Evolutionary conservation across 2,888 invertebrate genomes (phyloP).

Genomic region (Cylloceria caligata): DNA sequence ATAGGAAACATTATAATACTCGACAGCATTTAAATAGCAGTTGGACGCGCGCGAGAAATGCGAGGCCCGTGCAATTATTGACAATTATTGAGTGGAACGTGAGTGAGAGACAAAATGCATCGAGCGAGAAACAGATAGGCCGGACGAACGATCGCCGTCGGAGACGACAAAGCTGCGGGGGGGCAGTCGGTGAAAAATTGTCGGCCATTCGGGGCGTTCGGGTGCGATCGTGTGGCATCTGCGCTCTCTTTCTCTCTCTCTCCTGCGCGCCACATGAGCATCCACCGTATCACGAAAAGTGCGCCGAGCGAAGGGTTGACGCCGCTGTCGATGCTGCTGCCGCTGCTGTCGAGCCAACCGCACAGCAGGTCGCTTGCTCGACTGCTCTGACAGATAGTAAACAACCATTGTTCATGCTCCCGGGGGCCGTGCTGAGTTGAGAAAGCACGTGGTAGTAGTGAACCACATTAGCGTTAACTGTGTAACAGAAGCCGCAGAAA

Average conservation of each 20-base stretch:
- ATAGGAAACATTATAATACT: not conserved
- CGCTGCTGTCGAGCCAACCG: constrained; percentile 34
- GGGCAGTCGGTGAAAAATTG: constrained; percentile 66
- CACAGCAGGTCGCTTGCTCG: constrained; percentile 13
- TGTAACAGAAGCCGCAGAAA: constrained; percentile 10
- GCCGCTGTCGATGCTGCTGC: constrained; percentile 2
- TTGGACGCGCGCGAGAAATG: not conserved
- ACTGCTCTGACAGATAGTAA: constrained; percentile 78
- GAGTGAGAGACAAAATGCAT: constrained; percentile 3
- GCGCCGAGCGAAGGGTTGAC: not conserved
- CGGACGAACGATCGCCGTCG: constrained; percentile 19
- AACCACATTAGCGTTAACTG: constrained; percentile 33
- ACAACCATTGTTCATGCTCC: constrained; percentile 72
- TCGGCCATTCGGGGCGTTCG: constrained; percentile 64
- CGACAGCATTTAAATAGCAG: not conserved
- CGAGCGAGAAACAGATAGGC: not conserved
- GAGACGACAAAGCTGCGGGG: constrained; percentile 24
- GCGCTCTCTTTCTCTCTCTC: constrained; percentile 24
- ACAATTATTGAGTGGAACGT: constrained; percentile 36
- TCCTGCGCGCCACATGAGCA: constrained; percentile 4
- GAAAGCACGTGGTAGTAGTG: constrained; percentile 57
- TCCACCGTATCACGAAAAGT: not conserved
- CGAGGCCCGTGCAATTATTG: constrained; percentile 46
- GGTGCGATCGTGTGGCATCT: constrained; percentile 8
- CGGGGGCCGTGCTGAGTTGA: constrained; percentile 32